Evolutionary conservation across 2,797 vertebrate species (phyloP).

Genomic region (Chloroceryle amazona): DNA sequence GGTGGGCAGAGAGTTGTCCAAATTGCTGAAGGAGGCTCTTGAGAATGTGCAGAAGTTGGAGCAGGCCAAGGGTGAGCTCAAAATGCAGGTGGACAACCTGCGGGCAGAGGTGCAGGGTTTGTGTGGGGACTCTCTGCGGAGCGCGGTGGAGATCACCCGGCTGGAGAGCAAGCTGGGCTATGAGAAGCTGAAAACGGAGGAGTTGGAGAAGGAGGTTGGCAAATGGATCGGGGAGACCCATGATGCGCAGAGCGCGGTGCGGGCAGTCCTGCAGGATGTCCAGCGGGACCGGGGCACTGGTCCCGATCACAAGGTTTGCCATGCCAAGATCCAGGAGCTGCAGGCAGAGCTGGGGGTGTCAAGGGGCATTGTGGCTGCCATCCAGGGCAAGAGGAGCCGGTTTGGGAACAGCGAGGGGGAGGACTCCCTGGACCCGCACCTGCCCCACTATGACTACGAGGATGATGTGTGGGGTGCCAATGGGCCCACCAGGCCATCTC

Average conservation of each 20-base stretch:
- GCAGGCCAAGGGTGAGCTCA: slow-evolving; percentile 52
- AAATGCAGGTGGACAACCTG: slow-evolving; percentile 66
- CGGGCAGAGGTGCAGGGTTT: slow-evolving; percentile 61
- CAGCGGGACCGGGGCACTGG: slow-evolving; percentile 42
- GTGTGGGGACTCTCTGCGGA: slow-evolving; percentile 64
- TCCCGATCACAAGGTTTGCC: slow-evolving; percentile 58
- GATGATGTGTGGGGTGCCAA: slow-evolving; percentile 67
- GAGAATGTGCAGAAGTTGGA: slow-evolving; percentile 49
- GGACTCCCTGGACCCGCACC: neutral
- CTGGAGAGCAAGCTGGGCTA: slow-evolving; percentile 67
- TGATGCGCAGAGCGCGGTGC: slow-evolving; percentile 33
- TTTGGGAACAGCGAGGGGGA: neutral
- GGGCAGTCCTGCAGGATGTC: slow-evolving; percentile 59
- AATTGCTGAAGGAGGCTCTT: slow-evolving; percentile 61
- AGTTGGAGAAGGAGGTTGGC: slow-evolving; percentile 71
- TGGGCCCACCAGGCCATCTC: slow-evolving; percentile 46
- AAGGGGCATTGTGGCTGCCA: slow-evolving; percentile 58
- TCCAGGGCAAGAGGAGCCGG: slow-evolving; percentile 54
- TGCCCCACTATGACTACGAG: slow-evolving; percentile 51
- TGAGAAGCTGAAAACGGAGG: slow-evolving; percentile 59
- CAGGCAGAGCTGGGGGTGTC: slow-evolving; percentile 70
- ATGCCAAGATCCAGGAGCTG: slow-evolving; percentile 67
- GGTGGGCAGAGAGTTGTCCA: slow-evolving; percentile 67
- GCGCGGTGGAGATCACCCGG: slow-evolving; percentile 56
- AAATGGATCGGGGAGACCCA: slow-evolving; percentile 70